These are phyloP conservation scores for Carterocephalus palaemon DNA, from an alignment of 2,888 invertebrate genomes.

Conservation along the genomic window DNA sequence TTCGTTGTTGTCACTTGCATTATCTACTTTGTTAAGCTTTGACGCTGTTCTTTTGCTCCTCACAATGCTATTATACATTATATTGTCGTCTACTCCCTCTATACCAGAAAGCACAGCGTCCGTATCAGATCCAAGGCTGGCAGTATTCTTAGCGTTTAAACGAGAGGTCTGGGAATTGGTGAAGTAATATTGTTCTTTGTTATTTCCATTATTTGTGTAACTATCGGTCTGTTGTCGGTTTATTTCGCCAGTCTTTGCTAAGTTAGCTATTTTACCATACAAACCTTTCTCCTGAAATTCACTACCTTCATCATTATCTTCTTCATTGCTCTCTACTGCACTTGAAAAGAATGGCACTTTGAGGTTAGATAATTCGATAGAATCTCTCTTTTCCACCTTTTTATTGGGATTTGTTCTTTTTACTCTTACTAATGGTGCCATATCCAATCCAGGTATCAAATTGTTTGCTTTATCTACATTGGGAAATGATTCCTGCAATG, in stretches of 20 bases:
- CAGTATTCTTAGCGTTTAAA: conserved; percentile 33
- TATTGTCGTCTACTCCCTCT: conserved; percentile 62
- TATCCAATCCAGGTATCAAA: conserved; percentile 41
- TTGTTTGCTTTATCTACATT: conserved; percentile 46
- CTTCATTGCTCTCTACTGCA: conserved; percentile 61
- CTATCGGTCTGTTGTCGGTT: not conserved
- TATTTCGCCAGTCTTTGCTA: conserved; percentile 1
- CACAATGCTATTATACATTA: conserved; percentile 55
- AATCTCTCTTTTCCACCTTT: conserved; percentile 51
- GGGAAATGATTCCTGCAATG: conserved; percentile 69
- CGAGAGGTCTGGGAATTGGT: not conserved
- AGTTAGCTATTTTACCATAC: conserved; percentile 45
- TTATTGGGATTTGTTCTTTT: conserved; percentile 56
- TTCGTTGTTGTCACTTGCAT: conserved; percentile 20
- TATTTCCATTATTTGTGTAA: conserved; percentile 19
- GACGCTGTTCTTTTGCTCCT: conserved; percentile 48
- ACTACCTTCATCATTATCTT: conserved; percentile 69
- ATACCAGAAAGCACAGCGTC: conserved; percentile 60
- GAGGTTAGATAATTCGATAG: conserved; percentile 49
- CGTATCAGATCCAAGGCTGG: conserved; percentile 59
- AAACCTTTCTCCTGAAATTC: conserved; percentile 74
- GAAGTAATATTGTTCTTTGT: not conserved
- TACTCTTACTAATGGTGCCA: conserved; percentile 60
- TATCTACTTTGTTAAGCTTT: conserved; percentile 24
- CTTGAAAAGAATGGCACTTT: conserved; percentile 61